These are phyloP conservation scores for Pseudomyrmex pallidus DNA, from an alignment of 1,140 invertebrate species.

Conservation along the genomic window DNA sequence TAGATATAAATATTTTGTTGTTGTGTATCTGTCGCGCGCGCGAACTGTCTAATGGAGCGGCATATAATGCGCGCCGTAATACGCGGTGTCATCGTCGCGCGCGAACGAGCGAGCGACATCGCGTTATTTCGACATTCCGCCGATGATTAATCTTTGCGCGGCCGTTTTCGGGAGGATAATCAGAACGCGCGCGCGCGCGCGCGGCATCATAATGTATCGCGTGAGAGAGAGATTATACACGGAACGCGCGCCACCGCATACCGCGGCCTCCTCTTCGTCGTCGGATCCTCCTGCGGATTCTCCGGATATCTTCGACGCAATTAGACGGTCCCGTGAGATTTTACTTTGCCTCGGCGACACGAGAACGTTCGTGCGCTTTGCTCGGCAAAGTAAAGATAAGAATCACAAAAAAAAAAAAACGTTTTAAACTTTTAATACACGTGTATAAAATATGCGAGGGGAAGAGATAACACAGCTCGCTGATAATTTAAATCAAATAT, in stretches of 20 bases:
- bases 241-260: conserved; percentile 17
- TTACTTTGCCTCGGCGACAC: background rate
- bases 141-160: conserved; percentile 36
- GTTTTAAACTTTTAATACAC: too few relatives aligned
- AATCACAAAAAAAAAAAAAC: too few relatives aligned
- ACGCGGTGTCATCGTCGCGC: background rate
- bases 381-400: background rate
- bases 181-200: background rate
- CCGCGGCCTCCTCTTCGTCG: background rate
- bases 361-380: background rate
- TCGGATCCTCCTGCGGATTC: conserved; percentile 32
- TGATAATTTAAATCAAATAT: too few relatives aligned
- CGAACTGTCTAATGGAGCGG: conserved; percentile 6
- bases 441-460: too few relatives aligned
- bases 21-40: conserved; percentile 4
- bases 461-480: too few relatives aligned
- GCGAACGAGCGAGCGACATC: background rate
- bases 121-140: conserved; percentile 6
- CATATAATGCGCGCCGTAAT: conserved; percentile 18
- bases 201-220: conserved; percentile 23
- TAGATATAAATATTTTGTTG: conserved; percentile 40
- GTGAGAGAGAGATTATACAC: conserved; percentile 14
- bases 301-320: conserved; percentile 49
- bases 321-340: conserved; percentile 29
- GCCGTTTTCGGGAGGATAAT: conserved; percentile 44